Evolutionary conservation across 2,113 vertebrate genomes (phyloP), one percentile per base, ranked within the genome.

Genomic region (Strix uralensis): DNA sequence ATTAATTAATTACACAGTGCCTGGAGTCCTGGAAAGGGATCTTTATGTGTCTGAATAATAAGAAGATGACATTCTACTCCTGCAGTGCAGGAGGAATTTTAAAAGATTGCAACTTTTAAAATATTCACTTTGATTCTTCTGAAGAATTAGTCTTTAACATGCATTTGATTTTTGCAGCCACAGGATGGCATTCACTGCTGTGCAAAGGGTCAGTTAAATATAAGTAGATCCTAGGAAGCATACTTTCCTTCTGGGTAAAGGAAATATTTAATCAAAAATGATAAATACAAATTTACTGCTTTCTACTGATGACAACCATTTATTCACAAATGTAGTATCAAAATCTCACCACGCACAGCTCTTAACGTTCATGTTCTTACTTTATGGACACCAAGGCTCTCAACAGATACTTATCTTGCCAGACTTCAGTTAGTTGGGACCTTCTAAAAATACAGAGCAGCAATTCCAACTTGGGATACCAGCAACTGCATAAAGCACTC

Each of bases 1-100:
- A 96, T 91, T 95, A 96, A 96, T 96, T 96, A 93, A 96, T 95
- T 89, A 71, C 80, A 85, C n/a, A 94, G 58, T 70, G 96, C 96
- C 94, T 92, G 81, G 55, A 94, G 92, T 94, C 91, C 78, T 92
- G 78, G 78, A 94, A 88, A 82, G 49, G 81, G 66, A 77, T 89
- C 65, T 85, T 92, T 69, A 71, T 58, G 66, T 61, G 42, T 32
- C 8, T 36, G 81, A 97, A 97, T 92, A 95, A 92, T 85, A 94
- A 94, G 29, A 92, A 83, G 86, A 92, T 75, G 46, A 66, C 46
- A 92, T 65, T 89, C 54, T 57, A 81, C 29, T 94, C 47, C 57
- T 57, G 83, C 40, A 89, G 62, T 62, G 66, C 15, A 12, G 36
- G 17, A 89, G 23, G 57, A 94, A 95, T 87, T 92, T 79, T 77